Conservation (phyloP, 92 coral and sea anemone species). For the Palythoa caribaeorum region DNA sequence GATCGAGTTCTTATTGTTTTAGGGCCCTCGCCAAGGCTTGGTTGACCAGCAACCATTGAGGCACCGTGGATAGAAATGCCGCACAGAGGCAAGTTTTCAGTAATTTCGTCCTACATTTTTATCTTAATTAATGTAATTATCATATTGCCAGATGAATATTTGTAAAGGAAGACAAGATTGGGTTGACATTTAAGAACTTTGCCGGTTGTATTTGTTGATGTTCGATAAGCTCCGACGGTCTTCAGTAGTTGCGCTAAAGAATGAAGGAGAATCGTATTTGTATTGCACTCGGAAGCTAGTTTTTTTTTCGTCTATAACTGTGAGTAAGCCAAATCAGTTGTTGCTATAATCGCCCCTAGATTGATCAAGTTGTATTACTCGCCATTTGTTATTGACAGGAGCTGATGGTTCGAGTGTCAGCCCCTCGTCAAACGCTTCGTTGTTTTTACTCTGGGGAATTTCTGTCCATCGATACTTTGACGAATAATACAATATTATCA, state of each 20-base stretch:
- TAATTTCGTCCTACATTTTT: neutral
- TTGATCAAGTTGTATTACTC: neutral
- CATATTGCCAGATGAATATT: too few relatives aligned
- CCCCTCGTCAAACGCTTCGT: too few relatives aligned
- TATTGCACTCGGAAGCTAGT: too few relatives aligned
- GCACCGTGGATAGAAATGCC: slow-evolving; percentile 76
- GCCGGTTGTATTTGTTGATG: neutral
- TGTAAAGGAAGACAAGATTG: too few relatives aligned
- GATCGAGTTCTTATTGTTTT: neutral
- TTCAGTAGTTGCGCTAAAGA: too few relatives aligned
- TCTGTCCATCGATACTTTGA: too few relatives aligned
- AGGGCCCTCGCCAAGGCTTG: slow-evolving; percentile 57
- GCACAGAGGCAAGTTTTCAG: slow-evolving; percentile 79
- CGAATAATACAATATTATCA: neutral
- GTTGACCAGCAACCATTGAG: slow-evolving; percentile 46
- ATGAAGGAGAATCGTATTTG: too few relatives aligned
- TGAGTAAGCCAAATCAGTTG: neutral
- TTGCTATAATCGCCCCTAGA: neutral
- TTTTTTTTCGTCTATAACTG: too few relatives aligned
- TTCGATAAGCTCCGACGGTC: neutral
- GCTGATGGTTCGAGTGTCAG: neutral
- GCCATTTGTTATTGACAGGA: neutral
- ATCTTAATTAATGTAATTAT: too few relatives aligned
- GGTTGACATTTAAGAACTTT: too few relatives aligned
- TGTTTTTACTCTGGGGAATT: too few relatives aligned